phyloP scores from a whole-genome alignment of 2,797 vertebrate species.

The Pogoniulus pusillus region DNA sequence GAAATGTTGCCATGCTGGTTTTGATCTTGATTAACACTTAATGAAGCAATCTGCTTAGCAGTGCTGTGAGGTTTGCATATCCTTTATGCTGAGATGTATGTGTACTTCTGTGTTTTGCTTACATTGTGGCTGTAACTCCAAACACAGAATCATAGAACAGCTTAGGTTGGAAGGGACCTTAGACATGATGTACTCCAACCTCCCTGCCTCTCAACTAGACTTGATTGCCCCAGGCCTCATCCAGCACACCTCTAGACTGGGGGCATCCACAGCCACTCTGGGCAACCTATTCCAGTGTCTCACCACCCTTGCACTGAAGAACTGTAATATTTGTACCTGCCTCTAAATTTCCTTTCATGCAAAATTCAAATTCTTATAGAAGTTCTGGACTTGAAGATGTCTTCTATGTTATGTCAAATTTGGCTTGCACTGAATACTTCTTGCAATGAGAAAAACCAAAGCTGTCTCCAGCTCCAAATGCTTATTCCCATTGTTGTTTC shows the following conservation, averaged over 20 bases:
- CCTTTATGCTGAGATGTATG: not conserved
- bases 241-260: no score
- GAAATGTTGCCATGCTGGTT: not conserved
- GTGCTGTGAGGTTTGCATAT: not conserved
- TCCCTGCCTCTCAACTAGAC: no score
- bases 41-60: not conserved
- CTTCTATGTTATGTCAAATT: constrained; percentile 2
- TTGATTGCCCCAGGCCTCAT: no score
- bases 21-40: not conserved
- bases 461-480: constrained; percentile 81
- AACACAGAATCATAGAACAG: no score
- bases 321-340: not conserved
- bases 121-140: not conserved
- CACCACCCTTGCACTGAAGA: no score
- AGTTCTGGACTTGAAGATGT: not conserved
- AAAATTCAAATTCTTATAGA: not conserved
- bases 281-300: no score
- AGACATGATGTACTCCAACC: no score
- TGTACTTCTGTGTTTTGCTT: not conserved
- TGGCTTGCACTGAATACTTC: constrained; percentile 68
- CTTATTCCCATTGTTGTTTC: constrained; percentile 72
- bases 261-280: no score
- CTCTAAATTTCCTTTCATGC: not conserved
- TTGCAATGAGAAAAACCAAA: constrained; percentile 77
- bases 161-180: no score